These are phyloP conservation scores for Ericerus pela DNA, from an alignment of 1,140 invertebrate genomes.

Conservation along the genomic window DNA sequence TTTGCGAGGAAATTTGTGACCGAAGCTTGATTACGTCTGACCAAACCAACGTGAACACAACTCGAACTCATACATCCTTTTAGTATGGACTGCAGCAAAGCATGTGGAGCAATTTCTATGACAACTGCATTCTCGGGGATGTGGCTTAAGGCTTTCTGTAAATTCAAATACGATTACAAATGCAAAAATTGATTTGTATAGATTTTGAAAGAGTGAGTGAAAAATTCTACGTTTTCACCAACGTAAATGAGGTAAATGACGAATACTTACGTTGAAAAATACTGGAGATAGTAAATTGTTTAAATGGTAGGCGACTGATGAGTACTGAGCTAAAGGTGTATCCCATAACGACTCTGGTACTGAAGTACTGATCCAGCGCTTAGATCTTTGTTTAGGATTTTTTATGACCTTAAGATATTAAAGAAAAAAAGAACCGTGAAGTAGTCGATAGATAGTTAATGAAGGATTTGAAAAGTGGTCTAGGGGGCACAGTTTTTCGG, in stretches of 20 bases:
- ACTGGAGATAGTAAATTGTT: slow-evolving; percentile 46
- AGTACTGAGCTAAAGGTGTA: slow-evolving; percentile 34
- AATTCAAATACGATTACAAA: too few species aligned
- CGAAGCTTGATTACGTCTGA: slow-evolving; percentile 10
- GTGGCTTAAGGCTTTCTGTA: slow-evolving; percentile 61
- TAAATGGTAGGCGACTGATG: slow-evolving; percentile 48
- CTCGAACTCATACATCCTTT: slow-evolving; percentile 14
- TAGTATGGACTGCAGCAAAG: slow-evolving; percentile 30
- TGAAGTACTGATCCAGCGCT: slow-evolving; percentile 46
- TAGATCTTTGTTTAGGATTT: slow-evolving; percentile 35
- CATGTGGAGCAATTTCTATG: slow-evolving; percentile 45
- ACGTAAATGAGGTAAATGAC: too few species aligned
- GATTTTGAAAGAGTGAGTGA: too few species aligned
- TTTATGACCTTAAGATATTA: slow-evolving; percentile 33
- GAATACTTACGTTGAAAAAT: slow-evolving; percentile 14
- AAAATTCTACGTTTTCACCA: too few species aligned
- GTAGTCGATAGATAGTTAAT: too few species aligned
- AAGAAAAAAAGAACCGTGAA: not conserved
- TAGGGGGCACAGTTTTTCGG: too few species aligned
- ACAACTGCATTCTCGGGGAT: slow-evolving; percentile 65
- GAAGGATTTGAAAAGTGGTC: too few species aligned
- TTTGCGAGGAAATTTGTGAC: slow-evolving; percentile 11
- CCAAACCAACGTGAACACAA: slow-evolving; percentile 9
- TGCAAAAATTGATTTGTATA: too few species aligned
- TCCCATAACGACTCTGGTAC: slow-evolving; percentile 35